Percentiles rank a stretch among this genome's conserved stretches.
Conservation (phyloP, 2,797 vertebrate species). For the Mormyrops attenuatus region DNA sequence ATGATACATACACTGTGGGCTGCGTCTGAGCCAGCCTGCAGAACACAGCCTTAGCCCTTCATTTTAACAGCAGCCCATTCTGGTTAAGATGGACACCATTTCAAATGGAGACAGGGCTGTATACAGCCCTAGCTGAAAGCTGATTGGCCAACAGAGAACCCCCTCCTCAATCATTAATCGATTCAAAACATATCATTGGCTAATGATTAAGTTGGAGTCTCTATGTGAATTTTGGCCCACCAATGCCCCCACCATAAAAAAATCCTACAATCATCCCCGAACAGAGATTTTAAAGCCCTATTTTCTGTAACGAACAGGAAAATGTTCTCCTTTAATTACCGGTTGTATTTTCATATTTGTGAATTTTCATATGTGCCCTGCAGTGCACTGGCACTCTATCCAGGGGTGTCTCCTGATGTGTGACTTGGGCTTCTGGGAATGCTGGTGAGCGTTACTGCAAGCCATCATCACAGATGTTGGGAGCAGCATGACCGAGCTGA, state of each 20-base stretch:
- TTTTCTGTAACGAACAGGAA: neutral
- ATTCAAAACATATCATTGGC: neutral
- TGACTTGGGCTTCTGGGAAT: neutral
- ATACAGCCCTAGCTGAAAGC: neutral
- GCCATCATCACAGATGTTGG: neutral
- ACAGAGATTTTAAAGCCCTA: neutral
- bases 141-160: neutral
- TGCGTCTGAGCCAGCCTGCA: neutral
- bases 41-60: neutral
- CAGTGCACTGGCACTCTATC: neutral
- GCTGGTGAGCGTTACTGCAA: neutral
- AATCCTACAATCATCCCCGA: neutral
- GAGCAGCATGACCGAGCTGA: neutral
- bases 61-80: neutral
- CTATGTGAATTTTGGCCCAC: neutral
- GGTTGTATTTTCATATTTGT: neutral
- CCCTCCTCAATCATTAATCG: neutral
- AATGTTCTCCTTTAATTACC: neutral
- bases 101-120: neutral
- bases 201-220: neutral
- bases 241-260: too few relatives aligned
- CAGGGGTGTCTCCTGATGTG: neutral
- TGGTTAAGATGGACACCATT: neutral
- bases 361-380: neutral
- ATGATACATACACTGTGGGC: conserved; percentile 3